A percentile compares a stretch with the other conserved stretches of the same genome.
Evolutionary conservation across 2,888 invertebrate genomes (phyloP).

Genomic region (Hydropsyche betteni): DNA sequence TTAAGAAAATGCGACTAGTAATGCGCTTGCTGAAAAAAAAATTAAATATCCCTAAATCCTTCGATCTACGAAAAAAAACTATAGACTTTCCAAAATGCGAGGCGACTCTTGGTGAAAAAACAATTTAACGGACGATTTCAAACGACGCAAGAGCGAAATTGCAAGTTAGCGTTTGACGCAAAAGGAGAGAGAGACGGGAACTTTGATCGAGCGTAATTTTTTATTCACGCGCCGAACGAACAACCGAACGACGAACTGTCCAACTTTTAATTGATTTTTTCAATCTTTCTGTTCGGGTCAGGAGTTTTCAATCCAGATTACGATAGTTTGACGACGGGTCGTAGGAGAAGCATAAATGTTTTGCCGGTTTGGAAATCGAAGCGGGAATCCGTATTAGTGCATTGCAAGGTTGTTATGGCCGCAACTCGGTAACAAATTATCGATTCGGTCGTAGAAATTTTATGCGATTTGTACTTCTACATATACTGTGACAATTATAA

Average conservation of each 20-base stretch:
- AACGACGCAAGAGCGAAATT: conserved; percentile 17
- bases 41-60: no score
- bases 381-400: not conserved
- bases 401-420: conserved; percentile 1
- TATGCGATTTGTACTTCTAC: no score
- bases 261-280: conserved; percentile 25
- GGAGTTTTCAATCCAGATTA: no score
- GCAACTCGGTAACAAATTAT: conserved; percentile 26
- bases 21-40: no score
- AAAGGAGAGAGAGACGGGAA: not conserved
- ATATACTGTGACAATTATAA: no score
- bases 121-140: no score
- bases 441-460: not conserved
- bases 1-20: no score
- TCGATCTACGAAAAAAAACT: no score
- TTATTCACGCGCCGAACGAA: conserved; percentile 13
- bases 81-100: no score
- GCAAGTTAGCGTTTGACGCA: not conserved
- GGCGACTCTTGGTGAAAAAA: no score
- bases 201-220: conserved; percentile 25
- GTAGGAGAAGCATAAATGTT: not conserved
- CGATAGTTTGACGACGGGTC: not conserved
- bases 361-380: no score
- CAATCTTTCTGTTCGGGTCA: not conserved
- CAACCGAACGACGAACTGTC: conserved; percentile 21